phyloP scores from a whole-genome alignment of 2,888 invertebrate species.

The Alitta virens region DNA sequence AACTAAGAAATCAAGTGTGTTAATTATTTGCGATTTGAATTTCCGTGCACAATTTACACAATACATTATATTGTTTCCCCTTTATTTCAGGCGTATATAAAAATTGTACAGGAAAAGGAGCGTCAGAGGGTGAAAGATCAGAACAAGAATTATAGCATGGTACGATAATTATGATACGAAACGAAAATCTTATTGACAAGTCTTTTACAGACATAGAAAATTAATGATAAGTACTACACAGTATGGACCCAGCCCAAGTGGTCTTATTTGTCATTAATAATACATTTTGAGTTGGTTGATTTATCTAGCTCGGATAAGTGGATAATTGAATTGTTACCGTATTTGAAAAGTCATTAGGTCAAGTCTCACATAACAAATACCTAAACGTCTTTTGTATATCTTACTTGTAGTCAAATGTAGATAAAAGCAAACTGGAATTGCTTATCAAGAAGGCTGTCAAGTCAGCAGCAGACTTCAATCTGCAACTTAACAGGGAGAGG shows the following conservation, averaged over 20 bases:
- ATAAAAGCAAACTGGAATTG: slow-evolving; percentile 49
- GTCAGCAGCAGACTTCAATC: slow-evolving; percentile 76
- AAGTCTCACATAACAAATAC: not conserved
- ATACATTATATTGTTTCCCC: no score
- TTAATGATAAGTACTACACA: no score
- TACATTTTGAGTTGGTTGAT: no score
- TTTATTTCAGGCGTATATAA: slow-evolving; percentile 48
- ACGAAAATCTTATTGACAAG: no score
- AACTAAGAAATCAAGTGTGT: no score
- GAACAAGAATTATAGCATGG: slow-evolving; percentile 56
- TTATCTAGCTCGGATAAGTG: not conserved
- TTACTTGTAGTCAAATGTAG: slow-evolving; percentile 39
- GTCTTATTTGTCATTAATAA: no score
- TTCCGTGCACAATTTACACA: no score
- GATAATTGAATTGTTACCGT: not conserved
- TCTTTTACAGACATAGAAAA: no score
- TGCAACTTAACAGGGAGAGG: slow-evolving; percentile 72
- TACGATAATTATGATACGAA: no score
- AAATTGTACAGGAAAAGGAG: slow-evolving; percentile 52
- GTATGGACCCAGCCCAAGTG: no score
- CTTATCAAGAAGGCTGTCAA: slow-evolving; percentile 52
- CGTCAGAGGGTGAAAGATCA: slow-evolving; percentile 54
- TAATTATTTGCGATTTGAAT: no score
- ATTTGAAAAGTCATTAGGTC: no score
- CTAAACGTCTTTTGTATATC: not conserved